Percentiles rank a stretch among this genome's conserved stretches.
phyloP scores from a whole-genome alignment of 2,797 vertebrate genomes.

The Takifugu ocellatus region DNA sequence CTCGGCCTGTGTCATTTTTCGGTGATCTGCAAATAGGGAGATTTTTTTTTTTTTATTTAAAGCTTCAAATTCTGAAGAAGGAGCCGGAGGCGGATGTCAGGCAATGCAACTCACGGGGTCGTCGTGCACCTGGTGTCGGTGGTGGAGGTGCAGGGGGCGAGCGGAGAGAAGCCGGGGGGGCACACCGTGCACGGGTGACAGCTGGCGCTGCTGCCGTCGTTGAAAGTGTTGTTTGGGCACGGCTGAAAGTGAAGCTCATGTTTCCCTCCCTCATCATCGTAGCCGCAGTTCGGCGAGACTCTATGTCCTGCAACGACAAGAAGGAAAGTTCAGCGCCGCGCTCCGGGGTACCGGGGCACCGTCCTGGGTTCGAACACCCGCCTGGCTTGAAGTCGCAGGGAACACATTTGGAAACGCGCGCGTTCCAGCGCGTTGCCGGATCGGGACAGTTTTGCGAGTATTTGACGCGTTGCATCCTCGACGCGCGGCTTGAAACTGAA shows the following conservation, averaged over 20 bases:
- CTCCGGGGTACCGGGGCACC: background rate
- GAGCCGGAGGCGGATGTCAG: no score
- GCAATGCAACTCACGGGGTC: background rate
- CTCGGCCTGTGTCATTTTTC: no score
- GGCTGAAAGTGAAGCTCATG: accelerated
- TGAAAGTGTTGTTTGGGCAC: background rate
- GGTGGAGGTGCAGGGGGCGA: accelerated
- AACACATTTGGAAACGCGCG: background rate
- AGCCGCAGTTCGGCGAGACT: conserved; percentile 52
- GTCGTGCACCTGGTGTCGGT: conserved; percentile 11
- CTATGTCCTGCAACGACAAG: conserved; percentile 16
- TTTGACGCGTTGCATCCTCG: no score
- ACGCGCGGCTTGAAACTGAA: no score
- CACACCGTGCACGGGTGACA: background rate
- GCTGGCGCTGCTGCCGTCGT: background rate
- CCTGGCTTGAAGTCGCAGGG: accelerated
- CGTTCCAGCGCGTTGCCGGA: background rate
- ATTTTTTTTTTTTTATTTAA: no score
- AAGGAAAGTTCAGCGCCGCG: background rate
- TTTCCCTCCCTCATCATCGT: accelerated
- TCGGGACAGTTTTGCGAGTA: background rate
- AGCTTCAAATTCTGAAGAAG: no score
- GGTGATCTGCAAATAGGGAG: no score
- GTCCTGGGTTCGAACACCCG: background rate
- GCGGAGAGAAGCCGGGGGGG: accelerated